Conservation (phyloP, 2,113 vertebrate genomes). For the Gyps fulvus region DNA sequence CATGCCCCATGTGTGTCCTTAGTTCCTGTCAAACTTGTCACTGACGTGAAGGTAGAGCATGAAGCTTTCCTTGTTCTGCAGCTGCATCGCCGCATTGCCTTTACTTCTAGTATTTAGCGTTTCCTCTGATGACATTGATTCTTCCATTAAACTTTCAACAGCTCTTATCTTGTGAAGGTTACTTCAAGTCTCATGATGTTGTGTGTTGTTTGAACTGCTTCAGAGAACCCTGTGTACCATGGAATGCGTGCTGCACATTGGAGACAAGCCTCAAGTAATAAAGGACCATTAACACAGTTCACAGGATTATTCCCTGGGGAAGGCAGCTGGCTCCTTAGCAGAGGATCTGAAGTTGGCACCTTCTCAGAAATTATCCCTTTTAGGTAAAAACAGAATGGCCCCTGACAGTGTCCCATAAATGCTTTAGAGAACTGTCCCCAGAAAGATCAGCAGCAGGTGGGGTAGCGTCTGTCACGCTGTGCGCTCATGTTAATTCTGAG, state of each 20-base stretch:
- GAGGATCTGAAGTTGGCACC: not conserved
- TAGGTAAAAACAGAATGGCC: not conserved
- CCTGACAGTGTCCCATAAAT: not conserved
- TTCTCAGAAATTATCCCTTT: not conserved
- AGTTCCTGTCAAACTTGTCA: not conserved
- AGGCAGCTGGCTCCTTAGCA: not conserved
- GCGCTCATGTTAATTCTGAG: not conserved
- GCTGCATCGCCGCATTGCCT: not conserved
- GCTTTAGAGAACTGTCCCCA: not conserved
- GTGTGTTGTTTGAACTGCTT: not conserved
- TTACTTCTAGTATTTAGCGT: not conserved
- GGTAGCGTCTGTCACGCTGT: rapidly evolving
- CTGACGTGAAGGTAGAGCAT: not conserved
- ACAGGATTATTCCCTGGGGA: not conserved
- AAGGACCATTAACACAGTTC: not conserved
- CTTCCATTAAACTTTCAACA: not conserved
- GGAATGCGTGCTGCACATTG: not conserved
- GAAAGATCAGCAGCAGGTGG: not conserved
- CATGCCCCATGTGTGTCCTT: not conserved
- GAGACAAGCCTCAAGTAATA: not conserved
- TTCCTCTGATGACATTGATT: not conserved
- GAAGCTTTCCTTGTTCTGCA: not conserved
- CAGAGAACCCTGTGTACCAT: not conserved
- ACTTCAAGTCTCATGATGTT: not conserved
- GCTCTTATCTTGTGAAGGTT: not conserved